Conservation (phyloP, 2,888 invertebrate species). For the Aleiodes testaceus region DNA sequence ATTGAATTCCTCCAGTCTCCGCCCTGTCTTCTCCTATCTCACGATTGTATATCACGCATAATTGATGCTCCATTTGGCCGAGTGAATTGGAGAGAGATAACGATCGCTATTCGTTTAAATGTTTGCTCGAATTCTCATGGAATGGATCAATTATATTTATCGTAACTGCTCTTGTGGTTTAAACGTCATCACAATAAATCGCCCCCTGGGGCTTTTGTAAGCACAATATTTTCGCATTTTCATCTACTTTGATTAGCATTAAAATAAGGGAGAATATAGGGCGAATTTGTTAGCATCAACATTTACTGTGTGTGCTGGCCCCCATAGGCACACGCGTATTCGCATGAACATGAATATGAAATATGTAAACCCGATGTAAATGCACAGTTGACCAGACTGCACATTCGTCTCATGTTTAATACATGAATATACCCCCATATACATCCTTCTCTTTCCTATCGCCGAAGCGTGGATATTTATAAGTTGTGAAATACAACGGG, state of each 20-base stretch:
- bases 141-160: neutral
- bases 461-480: conserved; percentile 32
- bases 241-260: conserved; percentile 7
- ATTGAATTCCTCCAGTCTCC: conserved; percentile 48
- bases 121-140: conserved; percentile 3
- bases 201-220: no score
- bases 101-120: neutral
- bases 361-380: conserved; percentile 34
- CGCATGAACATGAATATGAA: conserved; percentile 25
- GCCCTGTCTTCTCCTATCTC: conserved; percentile 14
- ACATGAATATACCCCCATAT: conserved; percentile 26
- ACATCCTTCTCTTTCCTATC: conserved; percentile 4
- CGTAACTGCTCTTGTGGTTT: no score
- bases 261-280: conserved; percentile 2
- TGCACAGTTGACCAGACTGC: conserved; percentile 33
- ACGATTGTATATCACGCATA: conserved; percentile 22
- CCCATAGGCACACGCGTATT: conserved; percentile 7
- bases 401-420: conserved; percentile 41
- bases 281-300: neutral
- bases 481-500: conserved; percentile 8
- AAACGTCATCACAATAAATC: no score
- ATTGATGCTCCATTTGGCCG: conserved; percentile 8
- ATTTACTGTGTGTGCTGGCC: neutral
- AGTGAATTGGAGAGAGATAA: conserved; percentile 5
- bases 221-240: no score